Evolutionary conservation across 2,888 invertebrate genomes (phyloP).

Genomic region (Strigamia crassipes): DNA sequence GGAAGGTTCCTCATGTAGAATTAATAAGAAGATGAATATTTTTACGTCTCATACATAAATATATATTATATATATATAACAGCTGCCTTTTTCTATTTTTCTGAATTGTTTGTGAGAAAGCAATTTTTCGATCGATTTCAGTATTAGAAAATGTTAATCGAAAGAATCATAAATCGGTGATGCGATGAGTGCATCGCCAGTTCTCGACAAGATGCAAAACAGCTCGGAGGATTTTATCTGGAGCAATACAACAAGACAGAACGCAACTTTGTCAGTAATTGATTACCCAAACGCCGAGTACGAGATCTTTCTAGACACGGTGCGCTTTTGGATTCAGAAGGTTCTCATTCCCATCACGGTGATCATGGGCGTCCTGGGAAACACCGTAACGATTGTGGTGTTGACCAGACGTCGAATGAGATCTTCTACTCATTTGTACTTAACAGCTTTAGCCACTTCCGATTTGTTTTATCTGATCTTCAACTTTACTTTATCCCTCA

Average conservation of each 20-base stretch:
- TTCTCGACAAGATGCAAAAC: not conserved
- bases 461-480: constrained; percentile 73
- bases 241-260: not conserved
- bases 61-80: not conserved
- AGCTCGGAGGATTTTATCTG: not conserved
- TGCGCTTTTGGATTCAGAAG: constrained; percentile 62
- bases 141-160: constrained; percentile 7
- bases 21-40: not conserved
- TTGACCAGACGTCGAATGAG: constrained; percentile 70
- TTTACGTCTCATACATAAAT: not conserved
- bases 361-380: constrained; percentile 71
- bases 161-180: not conserved
- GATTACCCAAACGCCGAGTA: not conserved
- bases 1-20: constrained; percentile 8
- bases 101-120: not conserved
- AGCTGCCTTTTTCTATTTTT: constrained; percentile 30
- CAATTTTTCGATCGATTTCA: not conserved
- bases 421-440: constrained; percentile 72
- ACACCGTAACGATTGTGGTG: constrained; percentile 65
- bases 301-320: constrained; percentile 1
- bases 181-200: not conserved
- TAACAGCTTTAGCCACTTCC: constrained; percentile 73
- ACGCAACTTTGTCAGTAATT: not conserved
- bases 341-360: constrained; percentile 69
- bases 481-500: constrained; percentile 67